Evolutionary conservation across 2,888 invertebrate species (phyloP).

Genomic region (Mythimna lalbum): DNA sequence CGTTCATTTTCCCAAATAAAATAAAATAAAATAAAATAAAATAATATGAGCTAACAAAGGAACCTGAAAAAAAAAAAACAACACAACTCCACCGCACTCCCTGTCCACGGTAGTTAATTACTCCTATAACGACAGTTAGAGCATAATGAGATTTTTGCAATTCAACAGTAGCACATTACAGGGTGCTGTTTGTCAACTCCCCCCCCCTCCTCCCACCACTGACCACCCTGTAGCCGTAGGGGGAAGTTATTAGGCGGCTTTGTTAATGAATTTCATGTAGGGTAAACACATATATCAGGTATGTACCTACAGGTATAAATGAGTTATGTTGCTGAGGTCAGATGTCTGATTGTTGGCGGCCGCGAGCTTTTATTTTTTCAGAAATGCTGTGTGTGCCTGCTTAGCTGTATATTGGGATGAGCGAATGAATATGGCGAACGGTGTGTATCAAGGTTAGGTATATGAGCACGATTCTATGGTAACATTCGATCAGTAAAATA

Average conservation of each 20-base stretch:
- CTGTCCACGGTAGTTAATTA: conserved; percentile 84
- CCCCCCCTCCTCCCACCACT: conserved; percentile 51
- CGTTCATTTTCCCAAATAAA: too few relatives aligned
- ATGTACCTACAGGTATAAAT: conserved; percentile 64
- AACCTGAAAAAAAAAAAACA: conserved; percentile 17
- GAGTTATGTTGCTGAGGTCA: conserved; percentile 63
- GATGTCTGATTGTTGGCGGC: conserved; percentile 58
- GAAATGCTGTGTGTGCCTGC: conserved; percentile 5
- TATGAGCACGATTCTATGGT: neutral
- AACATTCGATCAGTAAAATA: neutral
- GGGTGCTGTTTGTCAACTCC: conserved; percentile 84
- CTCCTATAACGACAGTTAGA: conserved; percentile 90
- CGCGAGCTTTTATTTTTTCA: conserved; percentile 29
- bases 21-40: too few relatives aligned
- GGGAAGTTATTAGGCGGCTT: conserved; percentile 82
- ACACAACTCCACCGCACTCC: conserved; percentile 65
- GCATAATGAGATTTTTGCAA: conserved; percentile 90
- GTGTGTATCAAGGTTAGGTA: neutral
- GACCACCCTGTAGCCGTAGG: conserved; percentile 66
- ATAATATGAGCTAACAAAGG: neutral
- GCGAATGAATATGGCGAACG: neutral
- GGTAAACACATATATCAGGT: conserved; percentile 67
- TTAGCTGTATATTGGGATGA: neutral
- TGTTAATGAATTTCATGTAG: conserved; percentile 85
- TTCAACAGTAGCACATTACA: conserved; percentile 89